Evolutionary conservation across 2,888 invertebrate species (phyloP).

Genomic region (Dryobota labecula): DNA sequence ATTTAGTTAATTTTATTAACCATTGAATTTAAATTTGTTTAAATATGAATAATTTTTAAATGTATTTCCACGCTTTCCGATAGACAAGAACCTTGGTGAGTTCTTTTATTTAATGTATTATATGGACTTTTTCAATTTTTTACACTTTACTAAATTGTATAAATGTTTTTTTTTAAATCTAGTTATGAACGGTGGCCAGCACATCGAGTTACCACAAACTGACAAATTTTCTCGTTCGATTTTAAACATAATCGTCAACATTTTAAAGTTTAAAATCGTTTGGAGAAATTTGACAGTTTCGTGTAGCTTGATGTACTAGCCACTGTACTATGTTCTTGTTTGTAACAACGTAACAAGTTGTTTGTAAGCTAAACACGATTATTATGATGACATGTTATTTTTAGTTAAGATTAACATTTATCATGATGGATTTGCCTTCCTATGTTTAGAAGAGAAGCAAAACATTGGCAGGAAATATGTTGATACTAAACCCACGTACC

Average conservation of each 20-base stretch:
- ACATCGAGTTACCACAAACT: too few relatives aligned
- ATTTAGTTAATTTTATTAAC: conserved; percentile 47
- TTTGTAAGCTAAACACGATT: conserved; percentile 9
- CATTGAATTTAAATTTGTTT: conserved; percentile 47
- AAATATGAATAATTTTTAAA: conserved; percentile 70
- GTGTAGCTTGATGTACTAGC: too few relatives aligned
- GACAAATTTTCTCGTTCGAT: too few relatives aligned
- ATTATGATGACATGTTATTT: conserved; percentile 19
- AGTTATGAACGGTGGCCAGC: too few relatives aligned
- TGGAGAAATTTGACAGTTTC: too few relatives aligned
- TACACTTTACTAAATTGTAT: conserved; percentile 20
- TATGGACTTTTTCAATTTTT: conserved; percentile 27
- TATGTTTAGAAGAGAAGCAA: conserved; percentile 35
- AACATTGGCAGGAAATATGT: conserved; percentile 33
- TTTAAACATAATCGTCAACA: too few relatives aligned
- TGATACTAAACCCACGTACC: conserved; percentile 43
- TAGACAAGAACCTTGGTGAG: conserved; percentile 90
- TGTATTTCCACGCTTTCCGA: conserved; percentile 86
- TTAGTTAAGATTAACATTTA: conserved; percentile 30
- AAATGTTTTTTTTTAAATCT: conserved; percentile 6
- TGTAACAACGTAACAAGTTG: conserved; percentile 2
- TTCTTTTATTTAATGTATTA: conserved; percentile 69
- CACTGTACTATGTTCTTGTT: not conserved
- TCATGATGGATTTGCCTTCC: conserved; percentile 48
- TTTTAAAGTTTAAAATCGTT: too few relatives aligned